Base-by-base conservation (phyloP, 2,888 invertebrate species). In the Lasioglossum zephyrum region DNA sequence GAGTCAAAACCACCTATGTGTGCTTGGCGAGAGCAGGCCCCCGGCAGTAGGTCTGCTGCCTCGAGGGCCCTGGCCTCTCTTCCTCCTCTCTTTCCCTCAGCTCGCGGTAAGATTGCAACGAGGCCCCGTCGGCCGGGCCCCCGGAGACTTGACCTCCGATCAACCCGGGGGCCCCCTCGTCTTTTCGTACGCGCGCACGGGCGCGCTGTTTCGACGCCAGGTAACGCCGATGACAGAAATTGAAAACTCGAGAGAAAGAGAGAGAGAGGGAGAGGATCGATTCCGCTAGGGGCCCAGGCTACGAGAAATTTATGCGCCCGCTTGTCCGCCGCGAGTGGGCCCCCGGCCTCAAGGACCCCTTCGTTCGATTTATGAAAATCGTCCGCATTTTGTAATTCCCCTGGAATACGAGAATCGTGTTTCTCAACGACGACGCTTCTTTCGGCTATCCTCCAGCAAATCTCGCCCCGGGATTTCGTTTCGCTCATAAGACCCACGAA, bases 1-100 rank as follows among this genome's bases (percentile, higher is more conserved):
- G 88, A 91, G 91, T 91, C 91, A 91, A 91, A 91, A 91, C 91
- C 88, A 88, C 90, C 89, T 91, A 88, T 88, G 87, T 88, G 88
- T 82, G 81, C 82, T 84, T 83, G 82, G 83, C 79, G 74, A 81
- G 49, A 22, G 73, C 74, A 79, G 77, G 87, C 89, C 88, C 90
- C 87, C 87, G 91, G 91, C 91, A 91, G 91, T 91, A 90, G 91
- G 91, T 91, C 91, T 83, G 82, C 88, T 86, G 90, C 91, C 88
- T 89, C 86, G 87, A 77, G 89, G 85, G 76, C 90, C 80, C 87
- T 79, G 87, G 77, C 86, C 85, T 74, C 73, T 57, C 72, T 39
- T 44, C 76, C 75, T 63, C 78, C 85, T 73, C 79, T 82, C 41
- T 66, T 18, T 36, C 79, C 31, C 83, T n/a, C n/a, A 26, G 73